phyloP scores from a whole-genome alignment of 1,140 invertebrate species.

The Drosophila lacteicornis region DNA sequence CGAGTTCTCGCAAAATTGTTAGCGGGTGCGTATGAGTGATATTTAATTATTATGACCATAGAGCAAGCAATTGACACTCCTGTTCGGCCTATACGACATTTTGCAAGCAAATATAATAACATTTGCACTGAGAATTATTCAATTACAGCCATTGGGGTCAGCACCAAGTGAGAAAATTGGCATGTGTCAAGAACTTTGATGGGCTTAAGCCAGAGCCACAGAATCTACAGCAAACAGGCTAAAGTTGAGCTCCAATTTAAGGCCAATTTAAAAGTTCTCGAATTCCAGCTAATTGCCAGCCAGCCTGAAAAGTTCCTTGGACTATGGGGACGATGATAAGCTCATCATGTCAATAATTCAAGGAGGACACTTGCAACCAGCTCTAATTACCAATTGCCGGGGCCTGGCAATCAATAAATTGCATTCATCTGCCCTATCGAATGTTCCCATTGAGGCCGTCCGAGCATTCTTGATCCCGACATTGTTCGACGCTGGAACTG shows the following conservation, averaged over 20 bases:
- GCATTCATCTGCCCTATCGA: conserved; percentile 20
- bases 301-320: not conserved
- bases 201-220: not conserved
- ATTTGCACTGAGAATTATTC: not conserved
- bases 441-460: not conserved
- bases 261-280: conserved; percentile 23
- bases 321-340: not conserved
- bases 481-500: conserved; percentile 10
- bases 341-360: conserved; percentile 41
- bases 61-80: not conserved
- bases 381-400: conserved; percentile 34
- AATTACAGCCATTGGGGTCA: not conserved
- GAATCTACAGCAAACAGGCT: not conserved
- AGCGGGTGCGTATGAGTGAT: conserved; percentile 75
- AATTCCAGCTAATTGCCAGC: conserved; percentile 18
- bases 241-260: conserved; percentile 5
- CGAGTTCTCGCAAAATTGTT: conserved; percentile 18
- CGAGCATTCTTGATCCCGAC: conserved; percentile 1
- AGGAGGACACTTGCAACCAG: conserved; percentile 20
- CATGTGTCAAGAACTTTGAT: conserved; percentile 12
- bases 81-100: not conserved
- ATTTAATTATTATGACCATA: conserved; percentile 68
- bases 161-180: conserved; percentile 1
- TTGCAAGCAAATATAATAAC: not conserved
- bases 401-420: conserved; percentile 30